Evolutionary conservation across 1,140 invertebrate species (phyloP), one percentile per base, ranked within the genome.

Genomic region (Rhynchophorus ferrugineus): DNA sequence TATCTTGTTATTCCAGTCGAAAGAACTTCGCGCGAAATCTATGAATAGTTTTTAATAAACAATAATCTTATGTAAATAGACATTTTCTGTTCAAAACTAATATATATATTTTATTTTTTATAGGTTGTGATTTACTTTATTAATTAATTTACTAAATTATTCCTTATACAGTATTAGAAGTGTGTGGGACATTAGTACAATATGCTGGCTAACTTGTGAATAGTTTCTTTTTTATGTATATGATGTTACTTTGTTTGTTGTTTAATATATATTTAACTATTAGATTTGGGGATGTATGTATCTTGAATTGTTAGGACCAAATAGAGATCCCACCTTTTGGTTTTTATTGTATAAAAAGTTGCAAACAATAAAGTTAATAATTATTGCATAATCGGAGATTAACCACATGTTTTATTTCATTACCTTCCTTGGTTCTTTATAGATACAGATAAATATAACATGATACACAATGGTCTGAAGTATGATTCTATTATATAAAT

Each of bases 261-360:
- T 57, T 54, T 54, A 41, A 56, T 56, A 61, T 61, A 58, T 61
- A 61, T 61, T 61, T 35, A 44, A 38, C 54, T 53, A 41, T 34
- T 43, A 35, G 47, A 50, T 29, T 49, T 50, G 50, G 47, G 48
- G 52, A 59, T 59, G 57, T 59, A 56, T 57, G 51, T 57, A 54
- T 49, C 47, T 11, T 54, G 42, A 60, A 51, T 53, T 60, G 60
- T 62, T 64, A 64, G 62, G 62, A 62, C 60, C 60, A 63, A 62
- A 42, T 51, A 44, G 49, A 61, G 54, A 61, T 64, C 62, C 57
- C 62, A 64, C 60, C 54, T 64, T 63, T 54, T 29, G 24, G 57
- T 64, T 62, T 64, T 64, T 64, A 64, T 62, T 64, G 62, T 64
- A 64, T 61, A 64, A 58, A 57, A 42, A 57, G 55, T 57, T 57